These are phyloP conservation scores for Fragum whitleyi DNA, from an alignment of 2,888 invertebrate genomes.

Conservation along the genomic window DNA sequence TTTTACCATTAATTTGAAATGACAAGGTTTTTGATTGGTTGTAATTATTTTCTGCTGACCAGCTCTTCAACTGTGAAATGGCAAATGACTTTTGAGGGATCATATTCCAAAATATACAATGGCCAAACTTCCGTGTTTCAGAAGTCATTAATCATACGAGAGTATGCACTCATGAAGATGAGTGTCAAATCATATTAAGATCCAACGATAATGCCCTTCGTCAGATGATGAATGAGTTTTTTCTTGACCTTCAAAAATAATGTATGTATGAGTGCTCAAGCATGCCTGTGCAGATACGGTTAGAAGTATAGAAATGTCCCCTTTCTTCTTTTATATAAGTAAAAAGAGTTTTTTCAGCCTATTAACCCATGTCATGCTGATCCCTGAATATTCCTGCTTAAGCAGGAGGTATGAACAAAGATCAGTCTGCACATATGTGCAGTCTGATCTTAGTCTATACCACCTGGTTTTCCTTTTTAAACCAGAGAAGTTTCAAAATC, in stretches of 20 bases:
- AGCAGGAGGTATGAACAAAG: no score
- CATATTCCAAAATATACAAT: slow-evolving; percentile 11
- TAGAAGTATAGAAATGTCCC: no score
- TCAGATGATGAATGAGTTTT: slow-evolving; percentile 3
- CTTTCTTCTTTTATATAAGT: no score
- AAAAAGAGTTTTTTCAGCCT: no score
- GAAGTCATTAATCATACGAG: neutral
- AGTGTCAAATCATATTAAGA: slow-evolving; percentile 53
- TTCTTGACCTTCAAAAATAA: slow-evolving; percentile 13
- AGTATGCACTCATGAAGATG: slow-evolving; percentile 41
- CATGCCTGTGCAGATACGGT: neutral
- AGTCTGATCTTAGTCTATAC: no score
- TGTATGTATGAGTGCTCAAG: neutral
- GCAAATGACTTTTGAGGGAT: slow-evolving; percentile 7
- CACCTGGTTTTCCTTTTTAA: no score
- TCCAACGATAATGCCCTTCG: slow-evolving; percentile 23
- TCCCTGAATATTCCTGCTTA: no score
- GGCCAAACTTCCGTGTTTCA: neutral
- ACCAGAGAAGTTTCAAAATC: no score
- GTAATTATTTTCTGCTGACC: neutral
- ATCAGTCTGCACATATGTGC: no score
- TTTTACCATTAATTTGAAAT: neutral
- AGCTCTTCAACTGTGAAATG: neutral
- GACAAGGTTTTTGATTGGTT: slow-evolving; percentile 1
- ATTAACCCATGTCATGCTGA: no score